These are phyloP conservation scores for Horisme vitalbata DNA, from an alignment of 2,888 invertebrate species.

Conservation along the genomic window DNA sequence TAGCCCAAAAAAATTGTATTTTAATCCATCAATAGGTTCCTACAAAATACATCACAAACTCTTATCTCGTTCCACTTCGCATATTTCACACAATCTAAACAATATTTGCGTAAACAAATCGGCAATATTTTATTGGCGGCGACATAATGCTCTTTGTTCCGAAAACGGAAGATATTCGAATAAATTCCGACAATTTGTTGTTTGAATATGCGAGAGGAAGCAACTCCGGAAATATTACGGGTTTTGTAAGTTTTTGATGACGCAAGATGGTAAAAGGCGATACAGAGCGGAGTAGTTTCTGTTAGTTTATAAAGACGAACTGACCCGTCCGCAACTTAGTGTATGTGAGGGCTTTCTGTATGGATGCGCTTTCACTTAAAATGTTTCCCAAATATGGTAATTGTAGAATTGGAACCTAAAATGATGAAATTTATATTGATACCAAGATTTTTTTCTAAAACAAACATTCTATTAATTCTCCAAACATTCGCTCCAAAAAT, in stretches of 20 bases:
- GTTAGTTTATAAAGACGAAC: too few relatives aligned
- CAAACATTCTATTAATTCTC: too few relatives aligned
- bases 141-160: constrained; percentile 29
- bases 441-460: too few relatives aligned
- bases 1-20: too few relatives aligned
- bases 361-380: too few relatives aligned
- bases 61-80: constrained; percentile 28
- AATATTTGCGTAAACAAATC: constrained; percentile 40
- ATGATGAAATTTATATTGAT: too few relatives aligned
- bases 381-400: too few relatives aligned
- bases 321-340: too few relatives aligned
- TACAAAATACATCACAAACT: constrained; percentile 12
- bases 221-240: constrained; percentile 18
- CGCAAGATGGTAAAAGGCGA: background rate
- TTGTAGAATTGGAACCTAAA: too few relatives aligned
- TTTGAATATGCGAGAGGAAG: constrained; percentile 36
- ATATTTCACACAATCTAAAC: constrained; percentile 38
- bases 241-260: constrained; percentile 19
- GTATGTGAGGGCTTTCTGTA: too few relatives aligned
- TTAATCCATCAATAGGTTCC: constrained; percentile 11
- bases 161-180: constrained; percentile 33
- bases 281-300: background rate
- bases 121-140: constrained; percentile 37
- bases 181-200: constrained; percentile 35
- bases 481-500: too few relatives aligned